phyloP scores from a whole-genome alignment of 2,797 vertebrate genomes.

The Pangasius mekongensis region DNA sequence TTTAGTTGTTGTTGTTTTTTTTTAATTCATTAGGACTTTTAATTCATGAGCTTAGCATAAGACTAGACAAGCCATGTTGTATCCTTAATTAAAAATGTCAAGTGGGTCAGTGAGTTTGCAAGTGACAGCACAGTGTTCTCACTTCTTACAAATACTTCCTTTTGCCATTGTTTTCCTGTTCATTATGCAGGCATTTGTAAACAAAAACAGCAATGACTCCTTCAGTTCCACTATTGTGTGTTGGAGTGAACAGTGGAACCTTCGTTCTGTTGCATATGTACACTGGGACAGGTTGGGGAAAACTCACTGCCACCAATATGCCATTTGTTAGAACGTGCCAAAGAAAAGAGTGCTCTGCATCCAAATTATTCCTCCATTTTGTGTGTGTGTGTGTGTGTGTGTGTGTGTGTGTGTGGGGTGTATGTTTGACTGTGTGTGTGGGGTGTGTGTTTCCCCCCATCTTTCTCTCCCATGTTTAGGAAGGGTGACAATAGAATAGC shows the following conservation, averaged over 20 bases:
- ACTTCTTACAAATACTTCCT: not conserved
- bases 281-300: constrained; percentile 46
- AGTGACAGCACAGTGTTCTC: not conserved
- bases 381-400: not conserved
- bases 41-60: constrained; percentile 9
- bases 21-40: constrained; percentile 16
- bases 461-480: constrained; percentile 46
- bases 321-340: constrained; percentile 39
- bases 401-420: constrained; percentile 13
- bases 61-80: not conserved
- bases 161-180: constrained; percentile 26
- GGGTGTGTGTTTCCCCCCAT: not conserved
- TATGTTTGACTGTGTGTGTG: not conserved
- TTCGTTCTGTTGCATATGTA: constrained; percentile 24
- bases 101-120: constrained; percentile 20
- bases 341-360: constrained; percentile 49
- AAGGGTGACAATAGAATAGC: constrained; percentile 50
- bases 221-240: constrained; percentile 16
- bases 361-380: constrained; percentile 51
- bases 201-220: not conserved
- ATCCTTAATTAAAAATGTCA: constrained; percentile 18
- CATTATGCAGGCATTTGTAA: constrained; percentile 36
- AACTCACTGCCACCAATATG: constrained; percentile 35
- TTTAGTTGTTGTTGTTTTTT: not conserved
- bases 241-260: constrained; percentile 34